Percentiles rank a stretch among this genome's conserved stretches.
These are phyloP conservation scores for Fragum fragum DNA, from an alignment of 2,888 invertebrate genomes.

Conservation along the genomic window DNA sequence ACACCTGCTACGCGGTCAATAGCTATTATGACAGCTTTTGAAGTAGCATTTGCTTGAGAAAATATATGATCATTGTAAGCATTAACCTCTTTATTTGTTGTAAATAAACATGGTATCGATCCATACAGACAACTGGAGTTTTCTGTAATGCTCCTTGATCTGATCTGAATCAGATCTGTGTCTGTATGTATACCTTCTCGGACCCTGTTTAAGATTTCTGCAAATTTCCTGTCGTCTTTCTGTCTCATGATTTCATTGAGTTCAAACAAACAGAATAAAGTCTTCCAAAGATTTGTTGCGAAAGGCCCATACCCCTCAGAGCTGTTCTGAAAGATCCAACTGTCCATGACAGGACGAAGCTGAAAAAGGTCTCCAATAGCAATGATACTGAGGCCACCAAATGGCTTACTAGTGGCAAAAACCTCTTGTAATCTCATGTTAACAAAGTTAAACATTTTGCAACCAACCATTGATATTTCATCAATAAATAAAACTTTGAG, in stretches of 20 bases:
- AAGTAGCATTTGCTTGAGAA: no score
- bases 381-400: conserved; percentile 66
- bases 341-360: conserved; percentile 56
- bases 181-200: conserved; percentile 59
- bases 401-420: conserved; percentile 43
- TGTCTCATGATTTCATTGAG: conserved; percentile 67
- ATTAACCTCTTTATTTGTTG: no score
- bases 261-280: conserved; percentile 61
- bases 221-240: conserved; percentile 66
- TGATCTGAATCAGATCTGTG: no score
- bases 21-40: no score
- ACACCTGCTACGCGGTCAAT: no score
- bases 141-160: no score
- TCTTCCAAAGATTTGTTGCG: no score
- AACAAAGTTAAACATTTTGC: conserved; percentile 58
- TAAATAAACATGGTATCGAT: no score
- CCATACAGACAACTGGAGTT: no score
- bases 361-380: conserved; percentile 39
- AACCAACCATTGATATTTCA: conserved; percentile 73
- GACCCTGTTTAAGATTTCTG: conserved; percentile 63
- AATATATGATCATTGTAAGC: no score
- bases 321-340: conserved; percentile 63
- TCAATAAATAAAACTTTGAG: conserved; percentile 66
- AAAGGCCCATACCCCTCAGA: conserved; percentile 39
- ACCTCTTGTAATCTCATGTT: conserved; percentile 64